Conservation (phyloP, 2,113 vertebrate genomes). For the Phylloscopus whistleri region DNA sequence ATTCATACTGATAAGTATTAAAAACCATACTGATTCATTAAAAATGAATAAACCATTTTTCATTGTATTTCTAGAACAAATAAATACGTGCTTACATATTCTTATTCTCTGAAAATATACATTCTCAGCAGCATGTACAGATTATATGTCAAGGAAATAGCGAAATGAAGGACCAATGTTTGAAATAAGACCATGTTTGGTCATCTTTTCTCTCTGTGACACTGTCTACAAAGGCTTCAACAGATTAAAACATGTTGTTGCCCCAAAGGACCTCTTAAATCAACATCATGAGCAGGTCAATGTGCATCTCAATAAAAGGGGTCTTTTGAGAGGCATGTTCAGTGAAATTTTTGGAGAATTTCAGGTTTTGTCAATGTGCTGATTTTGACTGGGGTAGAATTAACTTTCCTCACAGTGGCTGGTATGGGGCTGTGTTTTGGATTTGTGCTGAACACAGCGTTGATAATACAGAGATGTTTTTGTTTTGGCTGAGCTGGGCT, state of each 20-base stretch:
- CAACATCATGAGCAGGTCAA: not conserved
- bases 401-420: not conserved
- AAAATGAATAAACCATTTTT: not conserved
- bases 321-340: not conserved
- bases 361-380: not conserved
- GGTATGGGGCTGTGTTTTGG: too few species aligned
- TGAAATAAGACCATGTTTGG: not conserved
- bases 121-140: not conserved
- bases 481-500: too few species aligned
- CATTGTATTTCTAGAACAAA: not conserved
- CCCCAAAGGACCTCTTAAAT: not conserved
- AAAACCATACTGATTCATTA: not conserved
- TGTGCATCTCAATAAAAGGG: not conserved
- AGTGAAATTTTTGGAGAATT: not conserved
- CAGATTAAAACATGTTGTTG: not conserved
- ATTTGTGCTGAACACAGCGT: too few species aligned
- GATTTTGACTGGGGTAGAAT: not conserved
- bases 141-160: not conserved
- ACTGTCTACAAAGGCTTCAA: not conserved
- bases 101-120: not conserved
- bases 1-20: not conserved
- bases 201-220: not conserved
- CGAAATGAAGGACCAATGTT: not conserved
- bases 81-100: not conserved
- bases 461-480: too few species aligned